phyloP scores from a whole-genome alignment of 1,140 invertebrate species.

The Solenopsis fugax region DNA sequence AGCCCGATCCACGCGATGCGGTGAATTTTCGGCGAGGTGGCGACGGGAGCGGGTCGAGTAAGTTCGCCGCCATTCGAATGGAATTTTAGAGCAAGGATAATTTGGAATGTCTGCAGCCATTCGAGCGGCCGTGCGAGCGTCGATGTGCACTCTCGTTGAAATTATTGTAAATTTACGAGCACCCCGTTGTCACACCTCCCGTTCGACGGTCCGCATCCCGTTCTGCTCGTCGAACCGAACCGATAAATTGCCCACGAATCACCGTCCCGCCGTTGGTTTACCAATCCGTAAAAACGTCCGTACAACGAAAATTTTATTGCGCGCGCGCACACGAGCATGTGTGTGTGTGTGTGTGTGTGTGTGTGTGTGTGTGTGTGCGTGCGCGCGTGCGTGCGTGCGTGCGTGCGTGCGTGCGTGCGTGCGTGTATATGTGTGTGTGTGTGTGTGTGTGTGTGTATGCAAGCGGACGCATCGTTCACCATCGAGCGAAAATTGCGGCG shows the following conservation, averaged over 20 bases:
- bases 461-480: no score
- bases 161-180: constrained; percentile 82
- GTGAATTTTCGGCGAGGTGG: constrained; percentile 29
- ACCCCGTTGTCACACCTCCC: constrained; percentile 77
- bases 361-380: no score
- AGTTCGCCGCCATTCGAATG: constrained; percentile 35
- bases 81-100: constrained; percentile 60
- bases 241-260: constrained; percentile 80
- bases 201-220: constrained; percentile 63
- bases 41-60: not conserved
- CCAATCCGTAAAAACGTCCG: constrained; percentile 76
- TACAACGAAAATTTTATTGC: constrained; percentile 65
- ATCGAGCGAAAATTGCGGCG: constrained; percentile 30
- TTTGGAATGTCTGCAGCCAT: constrained; percentile 67
- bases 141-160: constrained; percentile 75
- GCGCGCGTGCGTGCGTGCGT: no score
- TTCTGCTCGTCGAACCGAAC: constrained; percentile 70
- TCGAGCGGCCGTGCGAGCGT: constrained; percentile 28
- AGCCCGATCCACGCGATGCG: not conserved
- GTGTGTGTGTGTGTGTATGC: not conserved
- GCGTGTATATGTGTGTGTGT: no score
- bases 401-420: no score
- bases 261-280: constrained; percentile 72
- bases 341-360: not conserved
- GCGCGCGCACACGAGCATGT: no score